Percentiles rank a stretch among this genome's conserved stretches.
Evolutionary conservation across 2,888 invertebrate species (phyloP).

Genomic region (Patella depressa): DNA sequence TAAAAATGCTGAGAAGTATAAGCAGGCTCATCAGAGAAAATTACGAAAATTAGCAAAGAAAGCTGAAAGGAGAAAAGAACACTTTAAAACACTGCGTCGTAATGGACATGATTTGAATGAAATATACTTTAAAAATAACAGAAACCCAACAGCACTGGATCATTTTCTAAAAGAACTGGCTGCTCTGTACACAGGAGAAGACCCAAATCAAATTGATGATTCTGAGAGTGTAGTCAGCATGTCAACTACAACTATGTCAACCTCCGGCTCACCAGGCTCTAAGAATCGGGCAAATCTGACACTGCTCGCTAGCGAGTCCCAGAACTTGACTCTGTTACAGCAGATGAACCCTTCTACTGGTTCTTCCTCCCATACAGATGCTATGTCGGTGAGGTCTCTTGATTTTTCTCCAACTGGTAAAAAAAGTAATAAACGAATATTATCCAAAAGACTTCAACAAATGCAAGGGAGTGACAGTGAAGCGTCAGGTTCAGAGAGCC

Average conservation of each 20-base stretch:
- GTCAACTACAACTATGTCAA: neutral
- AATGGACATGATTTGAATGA: neutral
- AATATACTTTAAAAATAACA: neutral
- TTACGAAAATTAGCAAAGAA: neutral
- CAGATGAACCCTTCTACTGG: neutral
- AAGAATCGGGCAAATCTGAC: neutral
- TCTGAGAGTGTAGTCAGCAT: neutral
- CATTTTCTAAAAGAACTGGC: neutral
- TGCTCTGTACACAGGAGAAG: neutral
- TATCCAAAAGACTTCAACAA: no score
- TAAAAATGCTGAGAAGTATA: neutral
- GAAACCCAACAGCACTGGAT: neutral
- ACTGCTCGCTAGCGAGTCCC: neutral
- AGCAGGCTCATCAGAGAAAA: neutral
- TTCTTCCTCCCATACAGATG: neutral
- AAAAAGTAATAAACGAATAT: no score
- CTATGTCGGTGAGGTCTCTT: neutral
- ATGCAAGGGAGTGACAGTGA: no score
- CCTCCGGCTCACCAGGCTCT: neutral
- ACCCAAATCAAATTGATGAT: neutral
- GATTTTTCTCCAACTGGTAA: no score
- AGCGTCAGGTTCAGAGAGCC: no score
- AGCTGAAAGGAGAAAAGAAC: neutral
- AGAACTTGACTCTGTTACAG: constrained; percentile 1
- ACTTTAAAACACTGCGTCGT: neutral